phyloP scores from a whole-genome alignment of 2,888 invertebrate species.

The Drosophila picticornis region DNA sequence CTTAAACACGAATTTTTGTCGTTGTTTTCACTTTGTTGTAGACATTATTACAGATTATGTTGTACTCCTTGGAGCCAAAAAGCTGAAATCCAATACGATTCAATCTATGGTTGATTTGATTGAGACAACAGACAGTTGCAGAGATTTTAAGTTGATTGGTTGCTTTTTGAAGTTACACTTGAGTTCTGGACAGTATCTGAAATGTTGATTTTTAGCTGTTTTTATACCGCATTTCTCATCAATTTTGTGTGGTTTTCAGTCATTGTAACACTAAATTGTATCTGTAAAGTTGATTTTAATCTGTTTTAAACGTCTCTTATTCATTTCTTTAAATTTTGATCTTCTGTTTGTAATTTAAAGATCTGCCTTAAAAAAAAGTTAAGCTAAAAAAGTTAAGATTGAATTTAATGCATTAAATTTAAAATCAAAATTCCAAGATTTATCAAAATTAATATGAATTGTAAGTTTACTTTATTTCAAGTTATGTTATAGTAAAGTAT shows the following conservation, averaged over 20 bases:
- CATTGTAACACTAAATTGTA: background rate
- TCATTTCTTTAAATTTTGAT: background rate
- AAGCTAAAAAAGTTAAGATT: too few species aligned
- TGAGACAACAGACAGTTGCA: background rate
- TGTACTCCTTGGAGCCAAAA: slow-evolving; percentile 28
- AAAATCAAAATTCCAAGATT: background rate
- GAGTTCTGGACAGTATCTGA: background rate
- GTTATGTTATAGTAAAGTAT: background rate
- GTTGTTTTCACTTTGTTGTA: slow-evolving; percentile 41
- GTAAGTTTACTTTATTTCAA: background rate
- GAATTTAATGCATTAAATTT: background rate
- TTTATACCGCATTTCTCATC: background rate
- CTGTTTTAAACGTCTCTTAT: background rate
- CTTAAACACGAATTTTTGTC: slow-evolving; percentile 14
- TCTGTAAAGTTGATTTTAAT: background rate
- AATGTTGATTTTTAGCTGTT: background rate
- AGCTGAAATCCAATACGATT: slow-evolving; percentile 26
- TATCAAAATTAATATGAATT: too few species aligned
- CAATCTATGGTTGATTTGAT: slow-evolving; percentile 17
- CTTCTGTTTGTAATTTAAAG: background rate
- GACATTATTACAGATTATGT: slow-evolving; percentile 37
- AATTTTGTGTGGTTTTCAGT: background rate
- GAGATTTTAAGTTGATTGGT: too few species aligned
- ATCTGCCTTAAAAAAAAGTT: too few species aligned
- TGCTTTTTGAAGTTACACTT: background rate